Conservation (phyloP, 64 coral and sea anemone genomes). For the Orbicella faveolata region DNA sequence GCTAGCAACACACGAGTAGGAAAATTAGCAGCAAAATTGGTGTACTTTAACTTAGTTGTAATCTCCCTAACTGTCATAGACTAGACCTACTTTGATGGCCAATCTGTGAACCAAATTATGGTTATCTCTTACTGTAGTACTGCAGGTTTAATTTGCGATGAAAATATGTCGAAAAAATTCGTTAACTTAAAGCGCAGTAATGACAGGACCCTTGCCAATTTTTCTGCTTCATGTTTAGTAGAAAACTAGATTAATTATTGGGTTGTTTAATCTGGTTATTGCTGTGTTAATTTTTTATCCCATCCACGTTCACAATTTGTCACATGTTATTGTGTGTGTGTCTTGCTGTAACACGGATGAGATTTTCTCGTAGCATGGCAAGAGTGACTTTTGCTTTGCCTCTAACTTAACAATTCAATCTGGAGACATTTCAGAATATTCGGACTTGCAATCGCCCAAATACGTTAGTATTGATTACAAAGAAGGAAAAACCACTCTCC, state of each 20-base stretch:
- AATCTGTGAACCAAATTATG: no score
- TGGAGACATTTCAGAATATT: background rate
- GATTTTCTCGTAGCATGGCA: background rate
- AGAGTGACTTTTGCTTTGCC: background rate
- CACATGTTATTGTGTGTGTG: background rate
- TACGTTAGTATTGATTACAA: background rate
- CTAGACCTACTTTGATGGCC: no score
- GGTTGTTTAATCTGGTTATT: slow-evolving; percentile 6
- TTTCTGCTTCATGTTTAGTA: background rate
- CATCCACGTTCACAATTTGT: background rate
- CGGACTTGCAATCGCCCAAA: background rate
- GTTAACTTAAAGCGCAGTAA: no score
- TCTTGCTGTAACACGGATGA: background rate
- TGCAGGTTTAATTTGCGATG: no score
- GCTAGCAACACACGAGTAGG: no score
- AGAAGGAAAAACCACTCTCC: background rate
- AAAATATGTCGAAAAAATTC: no score
- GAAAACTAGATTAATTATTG: slow-evolving; percentile 18
- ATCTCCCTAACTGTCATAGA: no score
- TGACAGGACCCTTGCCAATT: no score
- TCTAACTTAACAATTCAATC: background rate
- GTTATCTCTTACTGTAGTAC: no score
- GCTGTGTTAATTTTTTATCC: background rate
- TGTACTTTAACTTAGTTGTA: no score
- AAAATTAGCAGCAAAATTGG: no score